A percentile compares a stretch with the other conserved stretches of the same genome.
phyloP scores from a whole-genome alignment of 2,888 invertebrate genomes.

The Anarsia innoxiella region DNA sequence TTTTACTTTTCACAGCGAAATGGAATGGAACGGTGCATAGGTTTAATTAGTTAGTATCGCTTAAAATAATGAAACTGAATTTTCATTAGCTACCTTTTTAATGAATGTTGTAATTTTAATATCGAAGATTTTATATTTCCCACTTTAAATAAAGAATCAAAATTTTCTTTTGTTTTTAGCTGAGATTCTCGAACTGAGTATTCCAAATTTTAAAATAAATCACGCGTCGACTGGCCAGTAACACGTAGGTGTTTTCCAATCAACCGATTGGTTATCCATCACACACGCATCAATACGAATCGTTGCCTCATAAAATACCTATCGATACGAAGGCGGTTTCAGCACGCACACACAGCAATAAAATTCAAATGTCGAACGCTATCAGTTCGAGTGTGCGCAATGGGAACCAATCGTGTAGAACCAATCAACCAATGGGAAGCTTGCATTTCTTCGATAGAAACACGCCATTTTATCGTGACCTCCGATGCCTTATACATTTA shows the following conservation, averaged over 20 bases:
- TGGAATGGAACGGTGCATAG: slow-evolving; percentile 39
- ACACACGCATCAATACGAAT: slow-evolving; percentile 36
- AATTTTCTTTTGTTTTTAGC: too few relatives aligned
- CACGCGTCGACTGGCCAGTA: too few relatives aligned
- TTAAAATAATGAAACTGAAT: slow-evolving; percentile 4
- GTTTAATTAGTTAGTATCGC: slow-evolving; percentile 19
- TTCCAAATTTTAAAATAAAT: too few relatives aligned
- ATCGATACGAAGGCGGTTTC: slow-evolving; percentile 48
- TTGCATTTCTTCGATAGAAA: slow-evolving; percentile 50
- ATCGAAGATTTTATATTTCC: too few relatives aligned
- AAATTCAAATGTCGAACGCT: slow-evolving; percentile 46
- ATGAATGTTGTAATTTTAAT: slow-evolving; percentile 4
- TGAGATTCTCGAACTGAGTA: too few relatives aligned
- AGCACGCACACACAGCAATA: slow-evolving; percentile 34
- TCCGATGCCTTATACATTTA: slow-evolving; percentile 17
- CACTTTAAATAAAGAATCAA: too few relatives aligned
- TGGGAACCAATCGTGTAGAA: slow-evolving; percentile 69
- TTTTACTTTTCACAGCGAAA: slow-evolving; percentile 40
- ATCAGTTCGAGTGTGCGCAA: slow-evolving; percentile 77
- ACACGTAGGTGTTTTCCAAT: slow-evolving; percentile 21
- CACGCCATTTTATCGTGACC: slow-evolving; percentile 30
- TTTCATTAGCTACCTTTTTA: slow-evolving; percentile 4
- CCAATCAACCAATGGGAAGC: slow-evolving; percentile 73
- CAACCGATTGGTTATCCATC: slow-evolving; percentile 29
- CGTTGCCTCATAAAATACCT: slow-evolving; percentile 44